These are phyloP conservation scores for Volucella bombylans DNA, from an alignment of 2,888 invertebrate species.

Conservation along the genomic window DNA sequence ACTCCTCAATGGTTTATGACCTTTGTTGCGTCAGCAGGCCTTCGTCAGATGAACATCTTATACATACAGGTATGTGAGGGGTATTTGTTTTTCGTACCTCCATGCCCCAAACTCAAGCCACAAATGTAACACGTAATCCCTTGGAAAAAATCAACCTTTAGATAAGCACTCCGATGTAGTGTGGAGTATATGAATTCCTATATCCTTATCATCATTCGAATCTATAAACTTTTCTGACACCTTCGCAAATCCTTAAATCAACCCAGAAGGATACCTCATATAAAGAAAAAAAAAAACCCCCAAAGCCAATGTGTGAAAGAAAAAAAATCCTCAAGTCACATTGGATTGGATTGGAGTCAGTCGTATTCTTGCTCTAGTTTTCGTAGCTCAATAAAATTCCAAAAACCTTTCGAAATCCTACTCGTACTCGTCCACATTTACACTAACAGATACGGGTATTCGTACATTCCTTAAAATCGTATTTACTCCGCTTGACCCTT, in stretches of 20 bases:
- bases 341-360: too few relatives aligned
- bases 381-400: slow-evolving; percentile 20
- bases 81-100: too few relatives aligned
- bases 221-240: slow-evolving; percentile 57
- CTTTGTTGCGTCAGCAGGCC: background rate
- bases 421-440: slow-evolving; percentile 1
- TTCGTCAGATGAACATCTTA: too few relatives aligned
- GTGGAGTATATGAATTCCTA: background rate
- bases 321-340: slow-evolving; percentile 22
- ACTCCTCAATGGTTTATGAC: slow-evolving; percentile 2
- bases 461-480: slow-evolving; percentile 32
- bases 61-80: too few relatives aligned
- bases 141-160: background rate
- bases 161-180: background rate
- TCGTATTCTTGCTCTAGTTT: too few relatives aligned
- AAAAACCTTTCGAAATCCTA: slow-evolving; percentile 10
- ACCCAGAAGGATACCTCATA: slow-evolving; percentile 25
- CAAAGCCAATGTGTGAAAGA: background rate
- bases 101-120: too few relatives aligned
- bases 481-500: slow-evolving; percentile 57
- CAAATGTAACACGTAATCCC: background rate
- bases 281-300: background rate
- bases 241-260: slow-evolving; percentile 44
- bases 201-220: slow-evolving; percentile 41
- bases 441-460: background rate